Evolutionary conservation across 2,888 invertebrate species (phyloP).

Genomic region (Andrena minutula): DNA sequence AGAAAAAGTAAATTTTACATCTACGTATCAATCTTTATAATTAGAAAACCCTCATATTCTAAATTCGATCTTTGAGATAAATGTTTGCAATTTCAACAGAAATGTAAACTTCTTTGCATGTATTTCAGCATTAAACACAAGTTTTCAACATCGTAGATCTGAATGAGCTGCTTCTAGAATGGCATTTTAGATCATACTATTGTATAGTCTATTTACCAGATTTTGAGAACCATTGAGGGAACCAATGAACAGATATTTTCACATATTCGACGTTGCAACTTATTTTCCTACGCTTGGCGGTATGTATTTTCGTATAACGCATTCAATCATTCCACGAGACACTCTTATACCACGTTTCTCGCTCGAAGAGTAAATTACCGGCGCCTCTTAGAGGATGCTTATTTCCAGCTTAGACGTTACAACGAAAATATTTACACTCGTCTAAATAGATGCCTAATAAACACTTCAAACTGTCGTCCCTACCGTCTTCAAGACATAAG

Average conservation of each 20-base stretch:
- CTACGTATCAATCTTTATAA: no score
- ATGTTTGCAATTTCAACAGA: no score
- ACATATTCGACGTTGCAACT: background rate
- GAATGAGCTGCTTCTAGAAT: no score
- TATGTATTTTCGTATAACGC: slow-evolving; percentile 18
- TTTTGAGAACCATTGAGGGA: background rate
- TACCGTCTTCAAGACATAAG: background rate
- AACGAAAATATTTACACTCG: slow-evolving; percentile 32
- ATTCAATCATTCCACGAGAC: slow-evolving; percentile 5
- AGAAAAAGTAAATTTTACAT: background rate
- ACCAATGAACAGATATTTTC: slow-evolving; percentile 4
- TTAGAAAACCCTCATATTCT: no score
- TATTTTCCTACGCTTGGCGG: background rate
- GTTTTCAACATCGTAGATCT: no score
- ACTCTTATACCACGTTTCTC: slow-evolving; percentile 7
- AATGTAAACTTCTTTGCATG: no score
- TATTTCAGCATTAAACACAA: no score
- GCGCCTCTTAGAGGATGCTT: slow-evolving; percentile 13
- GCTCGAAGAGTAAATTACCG: slow-evolving; percentile 20
- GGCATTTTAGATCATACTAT: background rate
- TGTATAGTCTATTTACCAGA: background rate
- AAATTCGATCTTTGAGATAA: no score
- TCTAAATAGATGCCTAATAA: slow-evolving; percentile 13
- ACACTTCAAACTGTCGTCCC: slow-evolving; percentile 5
- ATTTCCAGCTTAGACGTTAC: slow-evolving; percentile 17